phyloP scores from a whole-genome alignment of 1,140 invertebrate species.

The Zaprionus taronus region DNA sequence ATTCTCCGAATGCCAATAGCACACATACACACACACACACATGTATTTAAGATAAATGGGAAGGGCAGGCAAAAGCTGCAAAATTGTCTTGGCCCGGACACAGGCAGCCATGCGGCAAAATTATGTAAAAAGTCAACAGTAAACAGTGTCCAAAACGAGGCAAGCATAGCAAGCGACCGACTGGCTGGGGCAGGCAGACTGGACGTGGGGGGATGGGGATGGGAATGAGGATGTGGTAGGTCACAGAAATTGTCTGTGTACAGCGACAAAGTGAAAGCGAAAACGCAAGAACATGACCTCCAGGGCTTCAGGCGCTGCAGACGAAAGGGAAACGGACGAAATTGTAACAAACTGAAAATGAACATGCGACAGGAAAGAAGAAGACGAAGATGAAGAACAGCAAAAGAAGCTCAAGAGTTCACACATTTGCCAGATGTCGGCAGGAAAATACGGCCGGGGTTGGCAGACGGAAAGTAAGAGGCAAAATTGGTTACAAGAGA shows the following conservation, averaged over 20 bases:
- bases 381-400: constrained; percentile 35
- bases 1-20: constrained; percentile 63
- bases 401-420: constrained; percentile 12
- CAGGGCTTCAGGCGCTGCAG: constrained; percentile 28
- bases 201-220: neutral
- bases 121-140: constrained; percentile 79
- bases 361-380: constrained; percentile 62
- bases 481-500: neutral
- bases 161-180: neutral
- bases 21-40: constrained; percentile 9
- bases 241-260: constrained; percentile 70
- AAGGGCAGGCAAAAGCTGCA: constrained; percentile 2
- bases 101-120: constrained; percentile 76
- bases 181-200: neutral
- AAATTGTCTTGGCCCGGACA: constrained; percentile 42
- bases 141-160: constrained; percentile 51
- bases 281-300: constrained; percentile 47
- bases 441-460: neutral
- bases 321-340: constrained; percentile 16
- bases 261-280: constrained; percentile 71
- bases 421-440: constrained; percentile 13
- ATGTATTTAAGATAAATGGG: constrained; percentile 40
- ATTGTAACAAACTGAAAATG: constrained; percentile 62
- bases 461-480: neutral
- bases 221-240: constrained; percentile 2